Evolutionary conservation across 1,140 invertebrate genomes (phyloP), one percentile per base, ranked within the genome.

Genomic region (Homarus americanus): DNA sequence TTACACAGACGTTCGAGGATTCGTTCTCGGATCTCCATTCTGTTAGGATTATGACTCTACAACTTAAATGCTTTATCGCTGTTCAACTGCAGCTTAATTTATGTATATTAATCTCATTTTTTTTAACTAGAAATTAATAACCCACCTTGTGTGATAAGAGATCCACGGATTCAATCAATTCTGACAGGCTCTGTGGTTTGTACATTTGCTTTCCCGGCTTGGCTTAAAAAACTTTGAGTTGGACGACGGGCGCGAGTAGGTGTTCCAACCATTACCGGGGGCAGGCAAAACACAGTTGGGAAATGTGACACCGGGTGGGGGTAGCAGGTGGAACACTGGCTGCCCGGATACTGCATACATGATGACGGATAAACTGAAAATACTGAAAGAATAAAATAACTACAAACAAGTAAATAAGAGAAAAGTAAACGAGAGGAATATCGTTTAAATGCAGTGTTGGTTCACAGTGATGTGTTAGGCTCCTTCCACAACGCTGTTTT

Each of bases 1-100:
- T 69, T 32, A 69, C 63, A 69, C 63, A 69, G 63, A 69, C 63
- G 63, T 17, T 69, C n/a, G n/a, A 32, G 63, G 63, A 69, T 69
- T 69, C 63, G 7, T 24, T 69, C n/a, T 63, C 58, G 58, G 58
- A 69, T 28, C 63, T 69, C 17, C 63, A 32, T 28, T 32, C n/a
- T 32, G n/a, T 32, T 32, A 7, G n/a, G 63, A 69, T 69, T 69
- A 69, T 32, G 24, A 69, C 63, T 69, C 63, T 12, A 32, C 63
- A 24, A 20, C n/a, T 69, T 69, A 69, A 69, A 69, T 4, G 63
- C n/a, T 69, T 69, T 32, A 69, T 32, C 24, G 63, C n/a, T 32
- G 4, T 69, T 69, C n/a, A 32, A 2, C 63, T 9, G 5, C 53
- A 58, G 53, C 2, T 58, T 4, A 69, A 69, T 69, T 69, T 24